Base-by-base conservation (phyloP, 2,888 invertebrate genomes). In the Heliconius sara region DNA sequence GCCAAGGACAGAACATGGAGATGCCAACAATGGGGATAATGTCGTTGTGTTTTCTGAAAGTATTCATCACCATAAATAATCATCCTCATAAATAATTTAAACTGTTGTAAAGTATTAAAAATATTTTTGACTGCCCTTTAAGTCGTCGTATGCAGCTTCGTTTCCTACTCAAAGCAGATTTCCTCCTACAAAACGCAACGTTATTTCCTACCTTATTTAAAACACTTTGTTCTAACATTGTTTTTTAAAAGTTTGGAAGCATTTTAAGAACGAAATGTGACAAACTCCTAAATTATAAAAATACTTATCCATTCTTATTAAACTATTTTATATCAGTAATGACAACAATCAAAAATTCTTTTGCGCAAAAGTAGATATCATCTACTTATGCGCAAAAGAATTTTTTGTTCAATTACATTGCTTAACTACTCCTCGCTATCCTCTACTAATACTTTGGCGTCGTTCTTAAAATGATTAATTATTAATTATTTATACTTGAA, bases 1-100 rank as follows among this genome's bases (percentile, higher is more conserved):
- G 82, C 96, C 84, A 2, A 88, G 83, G 0, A 91, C 84, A 0
- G 90, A 92, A 81, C 95, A 95, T 5, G 91, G 90, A 0, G 86
- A 85, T 22, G 86, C 85, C 3, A 85, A 79, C 30, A 83, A n/a
- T 1, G 91, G 89, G 0, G 88, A 83, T 68, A 83, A 79, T 3
- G 90, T 89, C 22, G 91, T 89, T 63, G 84, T 79, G 67, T 87
- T 88, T n/a, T 89, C 91, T 91, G 86, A 4, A 85, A 88, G 2
- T 30, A 39, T 72, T 52, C 4, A 19, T 52, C 13, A 57, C 12
- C 12, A 65, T 16, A 65, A 16, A 12, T 4, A 27, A 27, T 13
- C n/a, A n/a, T n/a, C n/a, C n/a, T n/a, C 12, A 65, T 16, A 65
- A 16, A 12, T 4, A 27, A 27, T 13, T 25, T 25, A 25, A 63